phyloP scores from a whole-genome alignment of 1,140 invertebrate genomes.

The Tetragnatha versicolor region DNA sequence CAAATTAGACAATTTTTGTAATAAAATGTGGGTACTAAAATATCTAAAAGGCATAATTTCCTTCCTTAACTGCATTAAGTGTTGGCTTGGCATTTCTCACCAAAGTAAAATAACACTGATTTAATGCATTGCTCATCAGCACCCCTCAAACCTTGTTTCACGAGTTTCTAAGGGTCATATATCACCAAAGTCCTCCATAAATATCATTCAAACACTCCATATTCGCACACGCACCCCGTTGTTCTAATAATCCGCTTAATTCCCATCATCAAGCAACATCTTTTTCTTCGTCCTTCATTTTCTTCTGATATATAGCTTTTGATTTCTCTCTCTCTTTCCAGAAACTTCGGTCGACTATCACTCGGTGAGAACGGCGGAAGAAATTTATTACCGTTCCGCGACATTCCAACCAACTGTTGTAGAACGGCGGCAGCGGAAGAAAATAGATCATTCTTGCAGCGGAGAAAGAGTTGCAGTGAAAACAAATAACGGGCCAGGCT shows the following conservation, averaged over 20 bases:
- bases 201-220: too few relatives aligned
- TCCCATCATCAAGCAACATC: not conserved
- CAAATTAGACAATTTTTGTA: too few relatives aligned
- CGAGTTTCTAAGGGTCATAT: too few relatives aligned
- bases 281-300: not conserved
- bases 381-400: constrained; percentile 16
- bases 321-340: constrained; percentile 14
- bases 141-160: too few relatives aligned
- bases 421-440: constrained; percentile 12
- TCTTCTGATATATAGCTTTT: not conserved
- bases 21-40: too few relatives aligned
- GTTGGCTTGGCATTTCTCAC: too few relatives aligned
- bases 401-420: constrained; percentile 39
- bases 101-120: too few relatives aligned
- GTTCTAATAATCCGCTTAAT: not conserved
- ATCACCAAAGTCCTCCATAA: too few relatives aligned
- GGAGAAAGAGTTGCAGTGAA: constrained; percentile 30
- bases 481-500: constrained; percentile 33
- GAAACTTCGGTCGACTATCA: constrained; percentile 18
- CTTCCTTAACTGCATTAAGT: too few relatives aligned
- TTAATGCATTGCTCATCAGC: too few relatives aligned
- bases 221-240: too few relatives aligned
- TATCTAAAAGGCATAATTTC: too few relatives aligned
- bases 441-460: constrained; percentile 17
- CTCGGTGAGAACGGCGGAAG: constrained; percentile 2